Evolutionary conservation across 2,113 vertebrate genomes (phyloP), one percentile per base, ranked within the genome.

Genomic region (Oncorhynchus masou): DNA sequence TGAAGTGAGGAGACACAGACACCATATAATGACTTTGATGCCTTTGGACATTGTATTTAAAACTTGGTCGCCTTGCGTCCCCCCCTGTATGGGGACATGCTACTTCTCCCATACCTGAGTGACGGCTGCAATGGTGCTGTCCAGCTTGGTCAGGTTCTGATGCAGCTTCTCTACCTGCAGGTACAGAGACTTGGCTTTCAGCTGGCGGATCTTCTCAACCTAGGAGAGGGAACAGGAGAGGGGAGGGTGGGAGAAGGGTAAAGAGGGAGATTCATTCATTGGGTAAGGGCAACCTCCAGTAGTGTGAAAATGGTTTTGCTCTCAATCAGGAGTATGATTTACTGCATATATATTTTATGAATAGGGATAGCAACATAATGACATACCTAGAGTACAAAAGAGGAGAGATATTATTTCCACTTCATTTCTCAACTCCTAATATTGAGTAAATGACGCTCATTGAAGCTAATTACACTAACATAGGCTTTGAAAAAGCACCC

Each of bases 201-300:
- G 94, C 89, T 99, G 97, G 39, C 97, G 96, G 84, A 99, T 99
- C 92, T 99, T 99, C 89, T 99, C 98, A 74, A 99, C 95, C 98
- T 99, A 87, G 19, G 73, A 31, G 34, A 7, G 69, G 45, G 68
- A n/a, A 27, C 22, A 74, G 59, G 11, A 49, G 2, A 77, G 67
- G 59, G 24, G 71, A 25, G 15, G 31, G 19, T 29, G 16, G 20
- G 51, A 12, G 48, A 16, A 16, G 20, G 49, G 19, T 57, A 24
- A 4, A 54, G 57, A 25, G 15, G 27, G n/a, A 31, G 2, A 25
- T 20, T 20, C 5, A 4, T 57, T 20, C 54, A 15, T 20, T 45
- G 9, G 9, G 39, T 45, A 45, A 45, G 9, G 39, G 39, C 39
- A 45, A 45, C 39, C 39, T 45, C 9, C 39, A 45, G 39, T 45